phyloP scores from a whole-genome alignment of 2,113 vertebrate species.

The Corythoichthys intestinalis region DNA sequence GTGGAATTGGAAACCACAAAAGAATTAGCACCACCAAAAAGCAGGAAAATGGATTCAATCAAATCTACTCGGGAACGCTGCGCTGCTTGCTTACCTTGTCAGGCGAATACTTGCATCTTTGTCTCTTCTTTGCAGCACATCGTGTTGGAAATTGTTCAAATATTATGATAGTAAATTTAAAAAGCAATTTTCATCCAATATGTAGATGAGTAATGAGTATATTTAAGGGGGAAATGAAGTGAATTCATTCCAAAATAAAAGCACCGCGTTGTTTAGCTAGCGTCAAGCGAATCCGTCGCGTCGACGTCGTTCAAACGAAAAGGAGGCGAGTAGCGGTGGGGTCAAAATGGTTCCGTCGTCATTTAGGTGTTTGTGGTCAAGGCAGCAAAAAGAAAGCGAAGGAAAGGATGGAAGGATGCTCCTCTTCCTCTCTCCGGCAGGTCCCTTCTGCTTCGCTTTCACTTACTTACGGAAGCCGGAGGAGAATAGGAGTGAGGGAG shows the following conservation, averaged over 20 bases:
- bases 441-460: constrained; percentile 46
- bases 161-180: background rate
- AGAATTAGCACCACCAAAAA: background rate
- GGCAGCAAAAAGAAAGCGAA: constrained; percentile 25
- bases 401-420: constrained; percentile 47
- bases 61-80: background rate
- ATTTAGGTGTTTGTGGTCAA: constrained; percentile 21
- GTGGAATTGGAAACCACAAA: background rate
- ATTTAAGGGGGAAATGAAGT: background rate
- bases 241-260: background rate
- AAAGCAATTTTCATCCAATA: background rate
- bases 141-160: constrained; percentile 7
- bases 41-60: background rate
- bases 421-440: constrained; percentile 30
- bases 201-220: background rate
- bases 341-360: constrained; percentile 24
- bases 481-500: background rate
- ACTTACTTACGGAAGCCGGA: constrained; percentile 60
- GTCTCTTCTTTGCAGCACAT: constrained; percentile 50
- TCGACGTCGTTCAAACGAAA: constrained; percentile 9
- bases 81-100: constrained; percentile 55
- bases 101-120: constrained; percentile 45
- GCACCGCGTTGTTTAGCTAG: background rate
- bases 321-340: background rate
- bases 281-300: background rate